Evolutionary conservation across 2,888 invertebrate genomes (phyloP).

Genomic region (Eucera pruinosa): DNA sequence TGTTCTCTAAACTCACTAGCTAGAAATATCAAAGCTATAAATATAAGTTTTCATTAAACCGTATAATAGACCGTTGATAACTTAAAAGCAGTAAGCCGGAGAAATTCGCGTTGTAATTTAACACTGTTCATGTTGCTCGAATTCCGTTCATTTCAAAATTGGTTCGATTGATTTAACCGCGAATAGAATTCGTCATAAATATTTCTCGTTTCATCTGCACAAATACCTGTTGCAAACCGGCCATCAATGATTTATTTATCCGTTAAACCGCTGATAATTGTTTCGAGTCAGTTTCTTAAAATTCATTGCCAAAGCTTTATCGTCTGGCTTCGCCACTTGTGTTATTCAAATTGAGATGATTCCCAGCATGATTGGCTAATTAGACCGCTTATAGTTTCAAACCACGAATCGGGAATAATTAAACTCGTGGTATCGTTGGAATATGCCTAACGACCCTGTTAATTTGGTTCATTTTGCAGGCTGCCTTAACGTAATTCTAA

Average conservation of each 20-base stretch:
- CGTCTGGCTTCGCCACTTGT: not conserved
- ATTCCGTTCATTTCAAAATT: not conserved
- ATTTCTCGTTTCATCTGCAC: not conserved
- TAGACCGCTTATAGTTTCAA: constrained; percentile 11
- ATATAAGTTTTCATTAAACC: not conserved
- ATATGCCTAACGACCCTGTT: constrained; percentile 14
- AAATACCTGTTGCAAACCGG: constrained; percentile 2
- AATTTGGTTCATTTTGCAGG: not conserved
- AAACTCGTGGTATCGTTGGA: constrained; percentile 7
- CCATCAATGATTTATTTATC: not conserved
- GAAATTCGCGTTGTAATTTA: not conserved
- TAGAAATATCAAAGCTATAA: not conserved
- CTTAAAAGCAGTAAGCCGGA: not conserved
- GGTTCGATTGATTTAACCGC: constrained; percentile 1
- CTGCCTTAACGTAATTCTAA: not conserved
- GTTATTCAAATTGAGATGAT: constrained; percentile 14
- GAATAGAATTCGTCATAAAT: not conserved
- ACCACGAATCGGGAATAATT: constrained; percentile 25
- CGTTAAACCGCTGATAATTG: not conserved
- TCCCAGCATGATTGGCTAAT: constrained; percentile 13
- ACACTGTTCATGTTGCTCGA: not conserved
- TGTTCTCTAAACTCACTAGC: not conserved
- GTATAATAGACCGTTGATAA: not conserved
- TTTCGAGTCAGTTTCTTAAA: not conserved
- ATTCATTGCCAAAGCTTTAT: not conserved